Evolutionary conservation across 2,888 invertebrate genomes (phyloP).

Genomic region (Hypomecis atomaria): DNA sequence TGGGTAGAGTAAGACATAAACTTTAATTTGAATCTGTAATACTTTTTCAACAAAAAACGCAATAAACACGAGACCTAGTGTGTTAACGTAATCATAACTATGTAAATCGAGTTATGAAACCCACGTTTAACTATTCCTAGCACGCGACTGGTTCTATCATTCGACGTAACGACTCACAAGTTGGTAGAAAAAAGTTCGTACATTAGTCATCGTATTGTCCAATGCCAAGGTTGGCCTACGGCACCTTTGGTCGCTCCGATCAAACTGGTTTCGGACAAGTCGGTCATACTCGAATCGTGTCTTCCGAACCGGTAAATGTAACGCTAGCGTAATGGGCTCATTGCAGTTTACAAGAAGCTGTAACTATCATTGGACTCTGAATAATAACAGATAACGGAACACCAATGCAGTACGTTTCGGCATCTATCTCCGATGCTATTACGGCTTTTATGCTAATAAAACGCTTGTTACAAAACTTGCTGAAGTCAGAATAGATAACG

Average conservation of each 20-base stretch:
- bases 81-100: conserved; percentile 40
- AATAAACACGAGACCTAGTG: conserved; percentile 45
- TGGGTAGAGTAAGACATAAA: conserved; percentile 18
- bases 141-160: conserved; percentile 49
- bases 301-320: conserved; percentile 44
- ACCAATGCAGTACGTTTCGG: conserved; percentile 20
- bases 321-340: conserved; percentile 37
- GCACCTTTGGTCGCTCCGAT: conserved; percentile 57
- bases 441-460: conserved; percentile 11
- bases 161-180: conserved; percentile 50
- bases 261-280: conserved; percentile 67
- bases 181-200: conserved; percentile 47
- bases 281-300: conserved; percentile 52
- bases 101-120: conserved; percentile 47
- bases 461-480: conserved; percentile 12
- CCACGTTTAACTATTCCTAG: conserved; percentile 45
- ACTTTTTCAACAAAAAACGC: conserved; percentile 22
- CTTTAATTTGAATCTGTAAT: conserved; percentile 15
- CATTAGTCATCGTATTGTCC: conserved; percentile 72
- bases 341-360: conserved; percentile 36
- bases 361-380: conserved; percentile 28
- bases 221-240: conserved; percentile 75
- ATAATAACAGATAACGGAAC: conserved; percentile 33
- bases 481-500: conserved; percentile 17
- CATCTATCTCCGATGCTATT: conserved; percentile 15